phyloP scores from a whole-genome alignment of 2,888 invertebrate species.

The Acanthoscelides obtectus region DNA sequence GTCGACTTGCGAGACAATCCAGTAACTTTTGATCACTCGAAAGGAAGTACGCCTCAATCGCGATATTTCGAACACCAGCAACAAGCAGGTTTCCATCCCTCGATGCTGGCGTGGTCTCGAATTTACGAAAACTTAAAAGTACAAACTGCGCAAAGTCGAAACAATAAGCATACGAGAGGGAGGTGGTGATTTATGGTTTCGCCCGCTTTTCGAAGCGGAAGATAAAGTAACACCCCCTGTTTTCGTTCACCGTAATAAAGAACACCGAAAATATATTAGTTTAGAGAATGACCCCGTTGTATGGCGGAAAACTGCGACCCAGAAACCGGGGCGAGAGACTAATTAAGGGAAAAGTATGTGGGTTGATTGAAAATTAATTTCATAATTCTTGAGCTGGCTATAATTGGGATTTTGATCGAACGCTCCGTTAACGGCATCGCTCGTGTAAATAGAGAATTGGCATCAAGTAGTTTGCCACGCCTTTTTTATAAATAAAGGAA shows the following conservation, averaged over 20 bases:
- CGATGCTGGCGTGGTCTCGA: not conserved
- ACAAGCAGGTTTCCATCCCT: not conserved
- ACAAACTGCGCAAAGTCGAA: not conserved
- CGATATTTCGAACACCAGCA: not conserved
- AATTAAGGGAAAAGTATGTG: not conserved
- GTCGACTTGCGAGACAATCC: not conserved
- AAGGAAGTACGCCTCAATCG: not conserved
- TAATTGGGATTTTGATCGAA: not conserved
- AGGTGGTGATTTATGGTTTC: not conserved
- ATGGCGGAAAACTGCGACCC: not conserved
- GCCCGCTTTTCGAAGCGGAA: not conserved
- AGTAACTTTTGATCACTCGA: not conserved
- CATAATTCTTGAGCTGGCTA: not conserved
- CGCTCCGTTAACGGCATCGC: not conserved
- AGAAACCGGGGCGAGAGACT: not conserved
- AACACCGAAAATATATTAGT: not conserved
- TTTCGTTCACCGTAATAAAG: not conserved
- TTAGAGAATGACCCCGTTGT: not conserved
- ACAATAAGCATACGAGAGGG: not conserved
- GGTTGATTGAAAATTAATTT: not conserved
- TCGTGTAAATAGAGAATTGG: too few species aligned
- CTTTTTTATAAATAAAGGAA: too few species aligned
- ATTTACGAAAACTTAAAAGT: not conserved
- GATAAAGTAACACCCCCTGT: not conserved
- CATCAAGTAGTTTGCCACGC: too few species aligned